Base-by-base conservation (phyloP, 2,888 invertebrate genomes). In the Blastobasis adustella region DNA sequence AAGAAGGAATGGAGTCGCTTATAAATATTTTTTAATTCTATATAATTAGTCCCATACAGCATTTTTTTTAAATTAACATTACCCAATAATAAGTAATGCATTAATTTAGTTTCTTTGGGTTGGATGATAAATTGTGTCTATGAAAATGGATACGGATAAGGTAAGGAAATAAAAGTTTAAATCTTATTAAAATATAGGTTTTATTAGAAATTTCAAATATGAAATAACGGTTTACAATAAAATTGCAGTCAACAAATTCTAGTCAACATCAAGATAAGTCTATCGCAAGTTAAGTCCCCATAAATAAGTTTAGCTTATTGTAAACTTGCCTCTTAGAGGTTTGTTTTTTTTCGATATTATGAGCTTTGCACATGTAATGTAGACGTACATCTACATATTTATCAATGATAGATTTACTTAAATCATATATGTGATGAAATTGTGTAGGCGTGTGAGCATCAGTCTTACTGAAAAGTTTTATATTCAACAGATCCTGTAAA, bases 41-140 rank as follows among this genome's bases (percentile, higher is more conserved):
- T 55, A 36, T 65, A 65, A 10, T 58, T 60, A 1, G 10, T 60
- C 44, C 60, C 60, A 23, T 23, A 23, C 23, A 23, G 23, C 23
- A 23, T 23, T 23, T 23, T 23, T 23, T 23, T 23, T 2, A 23
- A 23, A 23, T 23, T 23, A 23, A 23, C 23, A 23, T 23, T 23
- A 23, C 23, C 23, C 23, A 2, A 23, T 23, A 23, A 23, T 23
- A 23, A 23, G 23, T 23, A 23, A 23, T 23, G n/a, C 57, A 50
- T 63, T 51, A 2, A 8, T 51, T 51, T 9, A 51, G 41, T 4
- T 48, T 62, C n/a, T 37, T 42, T 10, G 49, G 43, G 4, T 23
- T 23, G 23, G 23, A 23, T 23, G 23, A 23, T 23, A 23, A 23
- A 23, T 23, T 23, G 23, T 23, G 23, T 23, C 23, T 23, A 23